These are phyloP conservation scores for Lophius piscatorius DNA, from an alignment of 2,113 vertebrate genomes.

Conservation along the genomic window DNA sequence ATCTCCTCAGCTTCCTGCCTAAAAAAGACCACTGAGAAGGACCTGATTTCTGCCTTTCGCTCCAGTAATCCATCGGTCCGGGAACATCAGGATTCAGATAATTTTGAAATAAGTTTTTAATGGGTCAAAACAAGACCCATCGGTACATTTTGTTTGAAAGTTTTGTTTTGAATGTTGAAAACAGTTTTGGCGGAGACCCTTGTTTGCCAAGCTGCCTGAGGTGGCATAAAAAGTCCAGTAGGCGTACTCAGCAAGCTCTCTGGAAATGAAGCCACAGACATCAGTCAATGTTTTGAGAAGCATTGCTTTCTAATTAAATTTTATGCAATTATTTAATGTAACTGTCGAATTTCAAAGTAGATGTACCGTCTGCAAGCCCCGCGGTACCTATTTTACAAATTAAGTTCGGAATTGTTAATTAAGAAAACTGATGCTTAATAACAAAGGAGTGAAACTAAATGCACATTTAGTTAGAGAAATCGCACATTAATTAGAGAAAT, in stretches of 20 bases:
- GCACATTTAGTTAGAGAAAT: constrained; percentile 24
- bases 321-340: constrained; percentile 35
- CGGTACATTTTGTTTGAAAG: constrained; percentile 39
- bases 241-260: constrained; percentile 43
- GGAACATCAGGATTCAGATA: constrained; percentile 58
- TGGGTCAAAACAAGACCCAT: constrained; percentile 45
- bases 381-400: constrained; percentile 10
- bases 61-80: constrained; percentile 63
- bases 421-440: no score
- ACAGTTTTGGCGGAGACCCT: constrained; percentile 54
- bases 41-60: constrained; percentile 63
- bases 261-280: constrained; percentile 69
- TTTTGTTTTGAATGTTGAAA: constrained; percentile 73
- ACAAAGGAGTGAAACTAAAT: constrained; percentile 8
- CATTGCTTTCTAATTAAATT: constrained; percentile 44
- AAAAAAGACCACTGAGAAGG: constrained; percentile 77
- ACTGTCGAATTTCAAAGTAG: constrained; percentile 49
- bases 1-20: constrained; percentile 87
- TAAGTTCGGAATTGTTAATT: no score
- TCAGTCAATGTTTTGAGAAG: constrained; percentile 42
- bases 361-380: constrained; percentile 24
- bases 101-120: constrained; percentile 35
- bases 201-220: constrained; percentile 75
- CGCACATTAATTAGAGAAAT: constrained; percentile 17
- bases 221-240: constrained; percentile 57